phyloP scores from a whole-genome alignment of 2,113 vertebrate genomes.

The Syngnathus scovelli region DNA sequence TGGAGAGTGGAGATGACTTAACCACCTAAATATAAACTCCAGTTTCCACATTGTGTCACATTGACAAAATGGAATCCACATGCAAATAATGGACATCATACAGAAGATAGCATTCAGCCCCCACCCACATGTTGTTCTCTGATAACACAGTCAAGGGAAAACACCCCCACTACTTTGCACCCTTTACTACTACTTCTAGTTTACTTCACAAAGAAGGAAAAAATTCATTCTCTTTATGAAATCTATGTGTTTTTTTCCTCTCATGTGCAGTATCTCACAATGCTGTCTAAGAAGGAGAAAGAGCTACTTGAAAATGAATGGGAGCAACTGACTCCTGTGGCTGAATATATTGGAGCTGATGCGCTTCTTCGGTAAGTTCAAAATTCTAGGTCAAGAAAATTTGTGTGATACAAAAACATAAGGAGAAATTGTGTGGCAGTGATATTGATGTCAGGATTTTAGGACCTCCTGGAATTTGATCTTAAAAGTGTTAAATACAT shows the following conservation, averaged over 20 bases:
- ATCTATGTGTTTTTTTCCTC: background rate
- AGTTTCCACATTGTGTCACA: background rate
- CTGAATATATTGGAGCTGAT: conserved; percentile 67
- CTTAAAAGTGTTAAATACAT: background rate
- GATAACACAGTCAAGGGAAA: conserved; percentile 42
- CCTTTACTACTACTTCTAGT: background rate
- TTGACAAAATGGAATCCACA: background rate
- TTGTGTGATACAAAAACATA: background rate
- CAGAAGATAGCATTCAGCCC: conserved; percentile 39
- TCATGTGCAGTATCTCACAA: conserved; percentile 25
- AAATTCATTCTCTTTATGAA: background rate
- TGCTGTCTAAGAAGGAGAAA: conserved; percentile 67
- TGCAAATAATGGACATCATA: conserved; percentile 14
- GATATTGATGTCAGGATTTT: background rate
- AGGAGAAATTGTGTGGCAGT: background rate
- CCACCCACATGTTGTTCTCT: conserved; percentile 42
- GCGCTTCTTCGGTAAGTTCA: conserved; percentile 66
- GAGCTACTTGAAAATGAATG: conserved; percentile 60
- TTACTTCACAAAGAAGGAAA: conserved; percentile 8
- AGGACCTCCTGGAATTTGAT: background rate
- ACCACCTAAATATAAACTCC: background rate
- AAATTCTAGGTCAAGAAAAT: background rate
- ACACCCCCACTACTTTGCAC: conserved; percentile 2
- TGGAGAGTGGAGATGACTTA: background rate
- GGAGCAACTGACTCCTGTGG: conserved; percentile 52